Base-by-base conservation (phyloP, 2,797 vertebrate genomes). In the Pteropus rufus region DNA sequence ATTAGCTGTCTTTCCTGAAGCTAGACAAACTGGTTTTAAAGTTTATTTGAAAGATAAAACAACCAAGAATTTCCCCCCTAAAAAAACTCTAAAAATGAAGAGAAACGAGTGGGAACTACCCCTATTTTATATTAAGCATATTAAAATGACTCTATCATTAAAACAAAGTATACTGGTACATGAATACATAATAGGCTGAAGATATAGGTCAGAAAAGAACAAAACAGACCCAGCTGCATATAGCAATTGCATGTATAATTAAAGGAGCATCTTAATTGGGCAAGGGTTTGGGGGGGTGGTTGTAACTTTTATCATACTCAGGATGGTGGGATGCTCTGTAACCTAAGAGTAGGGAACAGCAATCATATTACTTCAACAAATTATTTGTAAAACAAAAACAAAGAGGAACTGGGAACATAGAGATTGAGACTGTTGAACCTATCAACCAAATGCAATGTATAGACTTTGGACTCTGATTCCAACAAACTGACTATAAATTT, bases 21-120 rank as follows among this genome's bases (percentile, higher is more conserved):
- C 49, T 75, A 76, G 26, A 80, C 41, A 93, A 52, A 69, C 9
- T 76, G 36, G 12, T 54, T 86, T 82, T 73, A 92, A 85, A 82
- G 26, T 65, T 96, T 90, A 95, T 34, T 8, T 79, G 44, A 36
- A 89, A 92, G 52, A 73, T 80, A 80, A 69, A 83, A 64, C 23
- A 56, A 94, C 44, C 9, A 88, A 24, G 15, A 73, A 80, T 21
- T 72, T 16, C 44, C 4, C 49, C 49, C 14, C 46, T 12, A 88
- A 23, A 79, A 56, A 81, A 83, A 44, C 36, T 18, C 4, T 80
- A 34, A 73, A 54, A 85, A 91, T 49, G 6, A 54, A 85, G 85
- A 56, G 8, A 62, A 82, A 79, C 19, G 26, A 67, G 41, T 69
- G 52, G 41, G 46, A 91, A 77, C 5, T 26, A 79, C 31, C 44